Evolutionary conservation across 2,888 invertebrate species (phyloP), one percentile per base, ranked within the genome.

Genomic region (Trissonchulus sp.): DNA sequence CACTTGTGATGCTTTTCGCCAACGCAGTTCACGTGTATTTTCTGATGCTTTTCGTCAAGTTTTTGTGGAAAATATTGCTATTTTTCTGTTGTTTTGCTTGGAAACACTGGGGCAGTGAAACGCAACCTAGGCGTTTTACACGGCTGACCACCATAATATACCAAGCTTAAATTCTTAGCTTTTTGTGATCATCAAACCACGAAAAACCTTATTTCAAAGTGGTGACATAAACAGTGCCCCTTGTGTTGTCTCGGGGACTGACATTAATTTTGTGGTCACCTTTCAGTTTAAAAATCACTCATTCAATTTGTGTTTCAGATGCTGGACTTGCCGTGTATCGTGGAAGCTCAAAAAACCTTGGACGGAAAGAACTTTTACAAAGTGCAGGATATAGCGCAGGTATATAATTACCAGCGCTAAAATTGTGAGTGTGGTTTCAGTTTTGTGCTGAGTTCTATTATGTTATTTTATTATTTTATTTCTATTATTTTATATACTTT

Each of bases 341-440:
- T 94, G 28, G 97, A 99, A 86, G 92, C 94, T 0, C 87, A 93
- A 75, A 99, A 99, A 87, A 96, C 96, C 0, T 93, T 97, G 75
- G 99, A 99, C 84, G 91, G 90, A 78, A 98, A 96, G 86, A 95
- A 93, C 82, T 93, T 98, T 81, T 99, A 98, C 84, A 99, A 99
- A 88, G 93, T 96, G 0, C 94, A 96, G 0, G 98, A 99, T 85
- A 90, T 99, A 78, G 93, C 93, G 81, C 98, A 97, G 88, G 89
- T 90, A 83, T n/a, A n/a, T n/a, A n/a, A 77, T 81, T 80, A 72
- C 68, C 33, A 68, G 15, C n/a, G 33, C 15, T 8, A 8, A 30
- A 30, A 18, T 35, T 34, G n/a, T 18, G 33, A 34, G 18, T 31
- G 36, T 34, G 28, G 18, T n/a, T 72, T 31, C 33, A 72, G 15